These are phyloP conservation scores for Elephantulus edwardii DNA, from an alignment of 2,113 vertebrate species.

Conservation along the genomic window DNA sequence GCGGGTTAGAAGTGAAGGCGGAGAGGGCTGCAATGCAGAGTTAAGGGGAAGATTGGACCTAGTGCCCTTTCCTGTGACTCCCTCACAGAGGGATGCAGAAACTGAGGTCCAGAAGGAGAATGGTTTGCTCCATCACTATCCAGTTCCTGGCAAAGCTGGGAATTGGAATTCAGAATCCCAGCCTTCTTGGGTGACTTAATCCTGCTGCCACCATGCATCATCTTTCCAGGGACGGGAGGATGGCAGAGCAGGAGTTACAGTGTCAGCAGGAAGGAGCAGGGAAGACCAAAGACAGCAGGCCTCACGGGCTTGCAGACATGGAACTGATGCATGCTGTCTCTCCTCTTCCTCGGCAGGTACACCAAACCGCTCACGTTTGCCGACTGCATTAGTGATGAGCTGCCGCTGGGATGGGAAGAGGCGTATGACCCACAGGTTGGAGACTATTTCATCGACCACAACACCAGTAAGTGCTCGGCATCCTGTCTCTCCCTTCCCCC, in stretches of 20 bases:
- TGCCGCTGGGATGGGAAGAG: slow-evolving; percentile 98
- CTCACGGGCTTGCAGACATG: not conserved
- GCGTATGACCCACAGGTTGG: slow-evolving; percentile 94
- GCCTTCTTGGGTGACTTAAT: not conserved
- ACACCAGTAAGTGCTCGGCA: slow-evolving; percentile 91
- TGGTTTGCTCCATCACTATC: not conserved
- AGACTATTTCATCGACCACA: slow-evolving; percentile 98
- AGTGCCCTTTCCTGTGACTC: not conserved
- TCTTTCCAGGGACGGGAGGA: fast-evolving
- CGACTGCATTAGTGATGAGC: slow-evolving; percentile 97
- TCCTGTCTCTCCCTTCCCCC: not conserved
- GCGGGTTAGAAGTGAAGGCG: not conserved
- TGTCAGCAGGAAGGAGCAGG: not conserved
- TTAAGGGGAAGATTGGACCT: not conserved
- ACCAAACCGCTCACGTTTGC: slow-evolving; percentile 98
- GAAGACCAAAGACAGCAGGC: not conserved
- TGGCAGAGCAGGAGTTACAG: not conserved
- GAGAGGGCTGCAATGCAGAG: not conserved
- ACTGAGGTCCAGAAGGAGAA: not conserved
- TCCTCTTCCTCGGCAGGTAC: slow-evolving; percentile 87
- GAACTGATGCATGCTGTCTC: slow-evolving; percentile 48
- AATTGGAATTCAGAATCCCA: not conserved
- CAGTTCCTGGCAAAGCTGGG: not conserved
- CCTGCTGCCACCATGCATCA: fast-evolving
- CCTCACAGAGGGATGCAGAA: not conserved